Evolutionary conservation across 2,113 vertebrate genomes (phyloP), one percentile per base, ranked within the genome.

Genomic region (Ramphastos sulfuratus): DNA sequence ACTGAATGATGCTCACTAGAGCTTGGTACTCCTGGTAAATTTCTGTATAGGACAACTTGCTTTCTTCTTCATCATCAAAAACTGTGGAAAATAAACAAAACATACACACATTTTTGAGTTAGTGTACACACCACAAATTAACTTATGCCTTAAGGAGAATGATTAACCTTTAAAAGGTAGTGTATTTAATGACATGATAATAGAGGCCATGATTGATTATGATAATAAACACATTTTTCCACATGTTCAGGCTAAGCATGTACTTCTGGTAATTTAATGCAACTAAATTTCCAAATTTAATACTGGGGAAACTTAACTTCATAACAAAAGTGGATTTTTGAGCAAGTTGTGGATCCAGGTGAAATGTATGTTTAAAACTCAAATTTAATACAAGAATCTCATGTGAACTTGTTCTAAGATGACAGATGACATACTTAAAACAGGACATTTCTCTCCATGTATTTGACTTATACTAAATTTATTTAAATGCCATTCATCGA

Each of bases 21-120:
- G 98, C 98, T 97, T 99, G 99, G 96, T 99, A 99, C 92, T 99
- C 98, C 94, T 98, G 97, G 95, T 99, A 99, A 97, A 99, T 99
- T 91, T 99, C 99, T 92, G 99, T 99, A 61, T 99, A 99, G 12
- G 98, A 98, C 87, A 99, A 97, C 96, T 99, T 99, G 94, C 99
- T 99, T 97, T 99, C 99, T 94, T 99, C 99, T 96, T 99, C 99
- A 64, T 99, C 99, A 92, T 99, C 99, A 97, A 99, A 99, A 96
- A 99, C 99, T 99, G 97, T 23, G 94, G 39, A 39, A 77, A 83
- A 44, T 90, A 73, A 91, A 65, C 71, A 82, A 80, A 71, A 14
- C 10, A 58, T 33, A 58, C 12, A 82, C 25, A 76, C 15, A 76
- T 74, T 85, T 66, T 73, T 15, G 5, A 74, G 37, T 86, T 59